Percentiles rank a stretch among this genome's conserved stretches.
phyloP scores from a whole-genome alignment of 2,113 vertebrate species.

The Apodemus sylvaticus region DNA sequence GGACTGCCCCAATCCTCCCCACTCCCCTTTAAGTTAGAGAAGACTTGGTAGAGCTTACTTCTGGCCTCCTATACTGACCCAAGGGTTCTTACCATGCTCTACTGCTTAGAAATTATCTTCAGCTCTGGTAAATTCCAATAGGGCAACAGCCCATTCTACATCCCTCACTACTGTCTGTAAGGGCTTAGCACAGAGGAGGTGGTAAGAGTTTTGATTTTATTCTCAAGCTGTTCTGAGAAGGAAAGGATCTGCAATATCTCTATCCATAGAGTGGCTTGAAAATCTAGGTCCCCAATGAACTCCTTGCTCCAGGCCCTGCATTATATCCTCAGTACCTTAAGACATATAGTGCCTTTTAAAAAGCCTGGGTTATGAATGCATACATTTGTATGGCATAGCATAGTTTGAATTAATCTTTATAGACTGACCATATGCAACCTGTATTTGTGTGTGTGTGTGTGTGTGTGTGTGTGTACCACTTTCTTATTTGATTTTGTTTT shows the following conservation, averaged over 20 bases:
- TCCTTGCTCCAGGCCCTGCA: neutral
- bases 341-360: neutral
- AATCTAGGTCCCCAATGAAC: neutral
- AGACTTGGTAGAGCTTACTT: neutral
- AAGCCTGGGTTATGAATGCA: neutral
- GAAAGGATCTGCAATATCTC: neutral
- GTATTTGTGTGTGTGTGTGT: neutral
- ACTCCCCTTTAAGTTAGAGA: neutral
- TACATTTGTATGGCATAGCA: neutral
- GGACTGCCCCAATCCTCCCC: neutral
- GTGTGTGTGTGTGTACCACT: neutral
- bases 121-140: neutral
- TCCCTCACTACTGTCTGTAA: neutral
- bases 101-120: neutral
- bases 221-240: constrained; percentile 1
- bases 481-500: constrained; percentile 1
- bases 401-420: neutral
- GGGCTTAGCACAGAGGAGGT: neutral
- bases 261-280: neutral
- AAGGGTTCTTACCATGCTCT: neutral
- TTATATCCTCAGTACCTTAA: neutral
- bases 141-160: neutral
- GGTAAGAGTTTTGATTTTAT: constrained; percentile 27
- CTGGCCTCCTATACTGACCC: neutral
- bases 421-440: neutral